These are phyloP conservation scores for Ceuthmochares aereus DNA, from an alignment of 2,113 vertebrate genomes.

Conservation along the genomic window DNA sequence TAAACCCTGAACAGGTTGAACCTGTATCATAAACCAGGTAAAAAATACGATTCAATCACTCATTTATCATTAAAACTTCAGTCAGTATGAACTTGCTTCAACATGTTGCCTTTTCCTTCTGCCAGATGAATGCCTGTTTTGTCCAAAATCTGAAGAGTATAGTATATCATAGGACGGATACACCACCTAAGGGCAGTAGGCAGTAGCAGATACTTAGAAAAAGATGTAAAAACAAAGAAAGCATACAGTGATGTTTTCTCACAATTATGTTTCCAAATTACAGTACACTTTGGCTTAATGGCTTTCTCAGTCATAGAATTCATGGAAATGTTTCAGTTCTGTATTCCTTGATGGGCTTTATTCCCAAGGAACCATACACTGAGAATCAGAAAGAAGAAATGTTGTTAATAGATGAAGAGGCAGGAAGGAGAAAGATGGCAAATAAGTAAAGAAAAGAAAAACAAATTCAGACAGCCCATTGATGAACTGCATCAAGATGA, in stretches of 20 bases:
- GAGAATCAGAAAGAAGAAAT: not conserved
- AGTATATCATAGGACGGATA: not conserved
- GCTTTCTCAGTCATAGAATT: not conserved
- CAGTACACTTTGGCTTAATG: not conserved
- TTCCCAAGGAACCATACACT: not conserved
- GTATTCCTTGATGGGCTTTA: not conserved
- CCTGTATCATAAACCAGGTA: not conserved
- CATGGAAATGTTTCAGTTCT: not conserved
- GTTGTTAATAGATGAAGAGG: not conserved
- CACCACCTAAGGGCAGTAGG: not conserved
- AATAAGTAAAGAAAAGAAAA: not conserved
- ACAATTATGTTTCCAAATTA: not conserved
- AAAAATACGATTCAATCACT: not conserved
- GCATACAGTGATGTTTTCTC: not conserved
- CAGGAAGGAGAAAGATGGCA: not conserved
- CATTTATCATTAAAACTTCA: not conserved
- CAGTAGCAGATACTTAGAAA: not conserved
- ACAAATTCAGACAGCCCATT: no score
- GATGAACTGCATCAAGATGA: not conserved
- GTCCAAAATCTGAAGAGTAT: not conserved
- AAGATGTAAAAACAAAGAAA: not conserved
- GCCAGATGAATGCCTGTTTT: not conserved
- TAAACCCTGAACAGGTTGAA: not conserved
- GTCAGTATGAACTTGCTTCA: not conserved
- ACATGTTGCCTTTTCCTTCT: not conserved